Conservation (phyloP, 1,140 invertebrate genomes). For the Drosophila yakuba region DNA sequence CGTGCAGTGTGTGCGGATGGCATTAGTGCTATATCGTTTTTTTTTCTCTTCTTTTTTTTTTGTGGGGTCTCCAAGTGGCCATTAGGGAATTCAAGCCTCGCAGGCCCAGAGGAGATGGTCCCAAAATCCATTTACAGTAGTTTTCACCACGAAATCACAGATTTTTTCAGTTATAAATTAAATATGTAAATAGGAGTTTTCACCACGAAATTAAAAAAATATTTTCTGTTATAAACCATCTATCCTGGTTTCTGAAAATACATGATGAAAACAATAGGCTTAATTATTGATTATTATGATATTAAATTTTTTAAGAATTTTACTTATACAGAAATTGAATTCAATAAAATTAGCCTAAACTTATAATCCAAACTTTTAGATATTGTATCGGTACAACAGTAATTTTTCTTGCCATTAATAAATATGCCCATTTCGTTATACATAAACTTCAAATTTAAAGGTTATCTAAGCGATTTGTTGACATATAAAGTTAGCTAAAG, state of each 20-base stretch:
- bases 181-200: not conserved
- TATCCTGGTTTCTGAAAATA: too few relatives aligned
- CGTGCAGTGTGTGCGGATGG: not conserved
- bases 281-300: too few relatives aligned
- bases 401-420: too few relatives aligned
- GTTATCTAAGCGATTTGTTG: not conserved
- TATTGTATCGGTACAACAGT: too few relatives aligned
- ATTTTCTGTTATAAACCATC: not conserved
- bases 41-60: not conserved
- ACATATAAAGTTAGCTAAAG: not conserved
- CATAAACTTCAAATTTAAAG: not conserved
- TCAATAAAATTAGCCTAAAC: too few relatives aligned
- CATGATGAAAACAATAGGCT: too few relatives aligned
- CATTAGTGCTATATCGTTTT: not conserved
- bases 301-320: too few relatives aligned
- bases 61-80: constrained; percentile 43
- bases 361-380: too few relatives aligned
- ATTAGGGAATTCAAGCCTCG: constrained; percentile 42
- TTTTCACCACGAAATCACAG: not conserved
- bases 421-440: too few relatives aligned
- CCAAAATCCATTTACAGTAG: not conserved
- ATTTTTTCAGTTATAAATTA: not conserved
- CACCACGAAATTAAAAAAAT: not conserved
- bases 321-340: too few relatives aligned
- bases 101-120: constrained; percentile 1